Evolutionary conservation across 2,797 vertebrate genomes (phyloP).

Genomic region (Anableps anableps): DNA sequence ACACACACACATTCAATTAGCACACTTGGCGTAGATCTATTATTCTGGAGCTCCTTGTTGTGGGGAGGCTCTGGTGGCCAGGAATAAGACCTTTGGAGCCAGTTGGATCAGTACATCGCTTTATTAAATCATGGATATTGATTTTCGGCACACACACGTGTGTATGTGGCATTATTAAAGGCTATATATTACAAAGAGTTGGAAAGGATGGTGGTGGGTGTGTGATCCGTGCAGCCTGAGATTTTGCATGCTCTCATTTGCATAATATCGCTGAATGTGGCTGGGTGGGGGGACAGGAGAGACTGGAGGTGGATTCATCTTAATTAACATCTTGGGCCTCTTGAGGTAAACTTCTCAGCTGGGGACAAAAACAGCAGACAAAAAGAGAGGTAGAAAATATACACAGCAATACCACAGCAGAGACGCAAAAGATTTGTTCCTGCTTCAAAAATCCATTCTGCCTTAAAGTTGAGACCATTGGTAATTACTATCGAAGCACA

Average conservation of each 20-base stretch:
- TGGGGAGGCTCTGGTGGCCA: conserved; percentile 61
- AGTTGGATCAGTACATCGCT: conserved; percentile 91
- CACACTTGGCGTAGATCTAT: conserved; percentile 60
- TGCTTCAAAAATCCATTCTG: conserved; percentile 1
- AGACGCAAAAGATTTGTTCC: background rate
- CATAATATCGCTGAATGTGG: conserved; percentile 97
- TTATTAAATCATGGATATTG: conserved; percentile 99
- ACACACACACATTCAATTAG: conserved; percentile 68
- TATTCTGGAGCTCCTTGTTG: conserved; percentile 61
- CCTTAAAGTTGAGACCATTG: background rate
- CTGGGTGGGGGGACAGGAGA: conserved; percentile 87
- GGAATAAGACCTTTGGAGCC: conserved; percentile 72
- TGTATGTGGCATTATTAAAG: conserved; percentile 65
- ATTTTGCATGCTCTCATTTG: conserved; percentile 89
- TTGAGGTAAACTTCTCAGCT: conserved; percentile 86
- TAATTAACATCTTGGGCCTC: conserved; percentile 97
- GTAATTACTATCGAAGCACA: background rate
- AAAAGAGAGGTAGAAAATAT: conserved; percentile 14
- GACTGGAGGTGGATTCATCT: conserved; percentile 93
- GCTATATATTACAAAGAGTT: conserved; percentile 86
- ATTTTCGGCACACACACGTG: conserved; percentile 55
- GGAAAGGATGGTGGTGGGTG: conserved; percentile 88
- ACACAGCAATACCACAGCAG: background rate
- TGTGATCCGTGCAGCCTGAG: conserved; percentile 91
- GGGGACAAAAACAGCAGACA: conserved; percentile 54